Evolutionary conservation across 2,888 invertebrate genomes (phyloP), one percentile per base, ranked within the genome.

Genomic region (Cynaeus angustus): DNA sequence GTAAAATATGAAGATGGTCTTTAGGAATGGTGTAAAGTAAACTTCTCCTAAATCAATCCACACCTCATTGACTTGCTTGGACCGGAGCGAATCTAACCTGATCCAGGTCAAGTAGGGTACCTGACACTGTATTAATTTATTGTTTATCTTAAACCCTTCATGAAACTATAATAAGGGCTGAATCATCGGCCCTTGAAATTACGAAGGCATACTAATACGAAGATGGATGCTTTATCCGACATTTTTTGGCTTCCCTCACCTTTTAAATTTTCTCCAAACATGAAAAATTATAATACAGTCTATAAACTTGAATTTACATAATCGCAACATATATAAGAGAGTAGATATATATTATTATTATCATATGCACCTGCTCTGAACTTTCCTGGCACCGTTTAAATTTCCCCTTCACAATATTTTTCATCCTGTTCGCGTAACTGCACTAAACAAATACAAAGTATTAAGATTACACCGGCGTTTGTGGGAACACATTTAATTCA

Each of bases 11-110:
- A 12, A 33, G 61, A 61, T 37, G 33, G 50, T 68, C 56, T 48
- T 55, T 55, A 55, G 38, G 53, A 56, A 64, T 59, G 45, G 48
- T 68, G 55, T 55, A 64, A 56, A 50, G 55, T 62, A 68, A 68
- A 55, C 50, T 45, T 48, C 48, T 38, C 43, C 37, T 65, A 69
- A 69, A 69, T 65, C 69, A 69, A 69, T 69, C 69, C 65, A 65
- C 69, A 69, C 69, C 69, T 69, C 69, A 69, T 69, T 69, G 69
- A 69, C 58, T 68, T 64, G 55, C 65, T 38, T 58, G 50, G 65
- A 58, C 65, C 64, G 48, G 43, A 26, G 43, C 56, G 53, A 69
- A 69, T 65, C 52, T 43, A 67, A 58, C 66, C 58, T 66, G 53
- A 70, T 70, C 59, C 55, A 66, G 70, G 70, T 70, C 66, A 66